Conservation (phyloP, 2,888 invertebrate genomes). For the Listrodromus nycthemerus region DNA sequence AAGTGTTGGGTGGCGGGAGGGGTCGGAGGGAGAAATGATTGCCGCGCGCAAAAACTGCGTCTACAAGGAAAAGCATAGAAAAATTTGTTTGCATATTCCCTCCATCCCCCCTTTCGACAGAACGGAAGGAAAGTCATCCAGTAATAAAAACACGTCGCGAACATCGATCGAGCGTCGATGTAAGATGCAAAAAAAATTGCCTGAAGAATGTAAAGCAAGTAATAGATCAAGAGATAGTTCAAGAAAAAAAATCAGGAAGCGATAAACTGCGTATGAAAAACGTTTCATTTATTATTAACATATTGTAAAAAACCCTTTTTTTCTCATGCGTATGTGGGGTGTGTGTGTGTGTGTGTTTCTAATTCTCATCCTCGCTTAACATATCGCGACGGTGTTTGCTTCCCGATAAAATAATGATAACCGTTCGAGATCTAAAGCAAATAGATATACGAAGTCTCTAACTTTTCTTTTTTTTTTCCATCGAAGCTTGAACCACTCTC, state of each 20-base stretch:
- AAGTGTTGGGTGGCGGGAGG: neutral
- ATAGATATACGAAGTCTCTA: conserved; percentile 66
- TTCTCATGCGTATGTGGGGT: conserved; percentile 17
- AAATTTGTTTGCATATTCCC: conserved; percentile 21
- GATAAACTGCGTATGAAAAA: conserved; percentile 76
- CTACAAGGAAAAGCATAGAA: conserved; percentile 53
- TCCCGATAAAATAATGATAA: conserved; percentile 21
- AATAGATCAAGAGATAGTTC: conserved; percentile 11
- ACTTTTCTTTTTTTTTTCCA: conserved; percentile 70
- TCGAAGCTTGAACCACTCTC: conserved; percentile 67
- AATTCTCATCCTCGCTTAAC: conserved; percentile 62
- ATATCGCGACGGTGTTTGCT: conserved; percentile 9
- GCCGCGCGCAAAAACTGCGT: conserved; percentile 29
- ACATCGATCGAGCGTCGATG: neutral
- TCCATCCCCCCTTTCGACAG: neutral
- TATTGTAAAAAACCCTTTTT: conserved; percentile 78
- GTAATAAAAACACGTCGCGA: neutral
- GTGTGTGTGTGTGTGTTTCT: conserved; percentile 20
- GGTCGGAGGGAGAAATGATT: neutral
- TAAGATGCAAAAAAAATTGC: neutral
- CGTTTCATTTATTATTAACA: conserved; percentile 76
- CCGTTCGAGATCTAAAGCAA: conserved; percentile 20
- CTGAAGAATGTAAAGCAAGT: conserved; percentile 2
- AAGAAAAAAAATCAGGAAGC: conserved; percentile 20
- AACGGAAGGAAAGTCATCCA: neutral